Evolutionary conservation across 2,888 invertebrate genomes (phyloP).

Genomic region (Eubasilissa splendida): DNA sequence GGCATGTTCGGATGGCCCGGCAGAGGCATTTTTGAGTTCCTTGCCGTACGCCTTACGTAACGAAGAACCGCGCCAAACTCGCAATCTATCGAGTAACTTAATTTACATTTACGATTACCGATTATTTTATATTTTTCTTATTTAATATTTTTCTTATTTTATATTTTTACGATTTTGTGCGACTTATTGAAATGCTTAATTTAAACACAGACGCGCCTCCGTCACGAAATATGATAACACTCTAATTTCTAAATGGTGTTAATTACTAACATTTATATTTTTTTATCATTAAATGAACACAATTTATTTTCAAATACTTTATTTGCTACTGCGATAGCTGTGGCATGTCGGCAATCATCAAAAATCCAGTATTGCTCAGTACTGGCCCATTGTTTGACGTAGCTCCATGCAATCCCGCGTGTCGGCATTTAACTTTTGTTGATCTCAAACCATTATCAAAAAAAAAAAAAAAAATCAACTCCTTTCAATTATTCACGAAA

Average conservation of each 20-base stretch:
- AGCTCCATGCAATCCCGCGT: not conserved
- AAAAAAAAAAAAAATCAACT: not conserved
- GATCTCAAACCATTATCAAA: not conserved
- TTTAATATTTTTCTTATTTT: not conserved
- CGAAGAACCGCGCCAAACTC: too few species aligned
- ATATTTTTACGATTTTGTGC: slow-evolving; percentile 20
- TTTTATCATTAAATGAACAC: slow-evolving; percentile 18
- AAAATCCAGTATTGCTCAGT: too few species aligned
- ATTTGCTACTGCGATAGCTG: not conserved
- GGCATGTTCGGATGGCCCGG: slow-evolving; percentile 62
- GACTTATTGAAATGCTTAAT: not conserved
- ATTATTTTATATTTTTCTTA: not conserved
- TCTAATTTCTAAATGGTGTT: not conserved
- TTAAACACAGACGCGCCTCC: not conserved
- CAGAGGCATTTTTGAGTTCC: slow-evolving; percentile 61
- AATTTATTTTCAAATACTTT: not conserved
- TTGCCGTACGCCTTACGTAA: not conserved
- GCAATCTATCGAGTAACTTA: too few species aligned
- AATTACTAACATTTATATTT: not conserved
- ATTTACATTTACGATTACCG: not conserved
- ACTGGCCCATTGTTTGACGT: too few species aligned
- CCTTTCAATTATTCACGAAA: not conserved
- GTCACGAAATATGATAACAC: not conserved
- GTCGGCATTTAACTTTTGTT: not conserved
- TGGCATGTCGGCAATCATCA: not conserved